A percentile compares a stretch with the other conserved stretches of the same genome.
Conservation (phyloP, 1,140 invertebrate genomes). For the Drosophila oshimai region DNA sequence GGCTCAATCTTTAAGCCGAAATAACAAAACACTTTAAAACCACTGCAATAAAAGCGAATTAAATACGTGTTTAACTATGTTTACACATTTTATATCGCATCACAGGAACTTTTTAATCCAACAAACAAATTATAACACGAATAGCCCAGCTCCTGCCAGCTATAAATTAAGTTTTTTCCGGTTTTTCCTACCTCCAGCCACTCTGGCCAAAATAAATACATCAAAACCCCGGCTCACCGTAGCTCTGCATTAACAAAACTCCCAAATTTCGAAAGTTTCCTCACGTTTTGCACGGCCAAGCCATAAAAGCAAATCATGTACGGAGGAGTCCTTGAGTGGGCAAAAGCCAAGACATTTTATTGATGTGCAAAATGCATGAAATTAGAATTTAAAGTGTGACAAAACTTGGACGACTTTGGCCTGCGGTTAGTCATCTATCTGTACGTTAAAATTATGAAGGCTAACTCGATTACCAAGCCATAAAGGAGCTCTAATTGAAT, state of each 20-base stretch:
- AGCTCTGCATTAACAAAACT: neutral
- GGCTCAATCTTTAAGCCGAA: too few relatives aligned
- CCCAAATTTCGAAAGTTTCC: constrained; percentile 47
- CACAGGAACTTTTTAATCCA: neutral
- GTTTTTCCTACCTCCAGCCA: neutral
- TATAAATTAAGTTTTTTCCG: constrained; percentile 35
- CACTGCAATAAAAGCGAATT: neutral
- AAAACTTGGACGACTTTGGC: constrained; percentile 33
- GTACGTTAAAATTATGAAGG: constrained; percentile 38
- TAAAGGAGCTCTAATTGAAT: constrained; percentile 72
- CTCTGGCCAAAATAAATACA: constrained; percentile 37
- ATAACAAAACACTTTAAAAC: too few relatives aligned
- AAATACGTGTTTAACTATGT: neutral
- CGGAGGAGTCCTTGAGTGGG: constrained; percentile 27
- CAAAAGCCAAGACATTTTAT: constrained; percentile 59
- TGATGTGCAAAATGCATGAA: constrained; percentile 80
- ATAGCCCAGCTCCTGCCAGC: neutral
- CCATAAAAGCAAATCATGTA: constrained; percentile 72
- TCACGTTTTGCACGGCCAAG: constrained; percentile 57
- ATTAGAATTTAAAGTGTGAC: constrained; percentile 76
- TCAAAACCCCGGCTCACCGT: constrained; percentile 46
- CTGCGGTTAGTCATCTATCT: constrained; percentile 18
- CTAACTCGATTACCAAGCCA: constrained; percentile 52
- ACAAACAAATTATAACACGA: constrained; percentile 8
- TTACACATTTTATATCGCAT: neutral